Percentiles rank a stretch among this genome's conserved stretches.
These are phyloP conservation scores for Lepus timidus DNA, from an alignment of 2,113 vertebrate species.

Conservation along the genomic window DNA sequence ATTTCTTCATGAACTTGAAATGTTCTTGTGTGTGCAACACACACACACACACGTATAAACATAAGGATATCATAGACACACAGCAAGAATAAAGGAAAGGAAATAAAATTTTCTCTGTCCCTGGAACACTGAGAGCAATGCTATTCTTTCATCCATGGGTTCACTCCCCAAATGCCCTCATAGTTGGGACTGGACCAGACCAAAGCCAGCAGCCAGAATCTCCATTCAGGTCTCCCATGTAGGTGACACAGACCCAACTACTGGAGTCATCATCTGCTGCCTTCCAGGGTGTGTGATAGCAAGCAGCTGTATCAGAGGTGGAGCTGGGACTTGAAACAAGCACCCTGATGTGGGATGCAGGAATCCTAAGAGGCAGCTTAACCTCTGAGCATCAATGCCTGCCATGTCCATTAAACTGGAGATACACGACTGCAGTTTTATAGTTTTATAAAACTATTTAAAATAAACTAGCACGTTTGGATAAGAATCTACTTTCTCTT, in stretches of 20 bases:
- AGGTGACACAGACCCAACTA: too few relatives aligned
- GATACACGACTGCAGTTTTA: neutral
- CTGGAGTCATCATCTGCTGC: too few relatives aligned
- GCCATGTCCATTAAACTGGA: neutral
- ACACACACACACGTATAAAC: neutral
- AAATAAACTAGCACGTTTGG: constrained; percentile 34
- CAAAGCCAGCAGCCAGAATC: too few relatives aligned
- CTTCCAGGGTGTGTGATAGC: too few relatives aligned
- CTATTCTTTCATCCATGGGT: neutral
- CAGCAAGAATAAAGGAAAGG: neutral
- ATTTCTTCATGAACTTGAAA: too few relatives aligned
- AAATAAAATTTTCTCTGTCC: neutral
- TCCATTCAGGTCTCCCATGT: too few relatives aligned
- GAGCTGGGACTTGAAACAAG: too few relatives aligned
- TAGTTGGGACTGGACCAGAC: too few relatives aligned
- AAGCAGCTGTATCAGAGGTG: too few relatives aligned
- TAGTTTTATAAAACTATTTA: neutral
- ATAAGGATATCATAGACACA: neutral
- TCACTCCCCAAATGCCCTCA: neutral
- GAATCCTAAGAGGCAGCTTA: too few relatives aligned
- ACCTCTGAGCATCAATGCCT: too few relatives aligned
- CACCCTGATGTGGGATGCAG: too few relatives aligned
- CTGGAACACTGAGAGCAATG: neutral
- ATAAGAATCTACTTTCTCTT: neutral
- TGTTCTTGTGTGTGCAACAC: neutral